phyloP scores from a whole-genome alignment of 2,797 vertebrate species.

The Telmatherina bonti region DNA sequence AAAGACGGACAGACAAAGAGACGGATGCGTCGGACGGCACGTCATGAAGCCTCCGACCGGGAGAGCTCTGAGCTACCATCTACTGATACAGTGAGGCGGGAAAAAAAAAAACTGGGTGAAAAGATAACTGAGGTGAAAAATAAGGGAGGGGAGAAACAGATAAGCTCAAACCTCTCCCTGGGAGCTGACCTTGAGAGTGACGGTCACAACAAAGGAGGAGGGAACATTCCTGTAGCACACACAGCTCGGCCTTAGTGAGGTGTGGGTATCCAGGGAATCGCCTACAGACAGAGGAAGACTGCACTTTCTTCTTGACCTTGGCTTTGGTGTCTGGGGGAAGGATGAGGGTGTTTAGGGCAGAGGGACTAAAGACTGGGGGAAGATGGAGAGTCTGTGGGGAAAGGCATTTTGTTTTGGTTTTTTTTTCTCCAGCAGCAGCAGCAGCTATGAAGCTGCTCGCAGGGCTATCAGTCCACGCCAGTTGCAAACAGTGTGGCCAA shows the following conservation, averaged over 20 bases:
- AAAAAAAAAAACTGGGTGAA: slow-evolving; percentile 35
- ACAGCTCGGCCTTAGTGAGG: slow-evolving; percentile 56
- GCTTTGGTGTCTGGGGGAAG: slow-evolving; percentile 63
- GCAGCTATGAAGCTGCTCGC: slow-evolving; percentile 40
- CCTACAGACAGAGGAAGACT: slow-evolving; percentile 67
- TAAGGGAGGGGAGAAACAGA: slow-evolving; percentile 51
- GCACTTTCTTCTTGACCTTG: slow-evolving; percentile 82
- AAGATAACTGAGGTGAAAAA: slow-evolving; percentile 54
- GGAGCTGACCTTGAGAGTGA: slow-evolving; percentile 82
- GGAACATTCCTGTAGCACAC: slow-evolving; percentile 70
- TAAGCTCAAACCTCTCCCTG: slow-evolving; percentile 75
- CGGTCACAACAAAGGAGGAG: slow-evolving; percentile 77
- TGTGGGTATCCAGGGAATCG: slow-evolving; percentile 73
- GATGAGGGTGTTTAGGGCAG: slow-evolving; percentile 65
- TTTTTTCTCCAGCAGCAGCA: slow-evolving; percentile 25
- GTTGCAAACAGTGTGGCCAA: slow-evolving; percentile 38
- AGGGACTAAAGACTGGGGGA: slow-evolving; percentile 56
- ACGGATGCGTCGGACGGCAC: slow-evolving; percentile 39
- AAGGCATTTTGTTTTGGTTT: slow-evolving; percentile 35
- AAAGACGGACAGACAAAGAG: slow-evolving; percentile 41
- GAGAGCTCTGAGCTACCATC: slow-evolving; percentile 68
- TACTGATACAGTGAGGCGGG: slow-evolving; percentile 54
- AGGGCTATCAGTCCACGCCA: slow-evolving; percentile 34
- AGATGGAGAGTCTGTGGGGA: slow-evolving; percentile 46
- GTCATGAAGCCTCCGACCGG: slow-evolving; percentile 56